These are phyloP conservation scores for Thalpophila matura DNA, from an alignment of 2,888 invertebrate species.

Conservation along the genomic window DNA sequence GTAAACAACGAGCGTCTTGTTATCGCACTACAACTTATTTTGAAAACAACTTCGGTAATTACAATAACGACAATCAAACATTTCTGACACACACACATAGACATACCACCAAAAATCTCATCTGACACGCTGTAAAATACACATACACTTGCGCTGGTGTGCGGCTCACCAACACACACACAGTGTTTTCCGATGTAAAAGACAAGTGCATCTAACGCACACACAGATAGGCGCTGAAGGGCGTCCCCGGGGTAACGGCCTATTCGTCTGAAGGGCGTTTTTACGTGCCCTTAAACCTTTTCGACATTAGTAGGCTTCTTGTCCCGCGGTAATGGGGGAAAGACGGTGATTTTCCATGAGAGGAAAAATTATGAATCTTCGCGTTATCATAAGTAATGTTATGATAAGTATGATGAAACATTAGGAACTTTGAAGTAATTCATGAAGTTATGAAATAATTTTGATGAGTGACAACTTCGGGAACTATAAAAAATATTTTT, in stretches of 20 bases:
- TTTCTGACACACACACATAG: constrained; percentile 39
- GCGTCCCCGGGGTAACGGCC: constrained; percentile 65
- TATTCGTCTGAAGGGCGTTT: constrained; percentile 69
- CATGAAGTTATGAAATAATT: constrained; percentile 14
- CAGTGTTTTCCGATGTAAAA: not conserved
- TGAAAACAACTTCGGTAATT: constrained; percentile 40
- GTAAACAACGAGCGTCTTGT: constrained; percentile 10
- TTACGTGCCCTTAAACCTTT: constrained; percentile 61
- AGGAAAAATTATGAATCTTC: not conserved
- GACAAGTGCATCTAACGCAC: constrained; percentile 55
- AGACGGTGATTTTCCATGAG: not conserved
- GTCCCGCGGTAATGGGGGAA: not conserved
- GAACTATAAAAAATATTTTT: not conserved
- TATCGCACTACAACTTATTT: constrained; percentile 13
- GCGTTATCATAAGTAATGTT: not conserved
- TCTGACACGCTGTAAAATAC: constrained; percentile 21
- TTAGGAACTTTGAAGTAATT: constrained; percentile 1
- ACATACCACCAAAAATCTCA: constrained; percentile 25
- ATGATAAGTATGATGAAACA: not conserved
- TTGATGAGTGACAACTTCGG: constrained; percentile 6
- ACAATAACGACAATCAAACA: constrained; percentile 34
- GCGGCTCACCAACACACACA: constrained; percentile 22
- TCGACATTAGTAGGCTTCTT: constrained; percentile 45
- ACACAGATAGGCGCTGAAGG: constrained; percentile 49
- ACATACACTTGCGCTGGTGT: constrained; percentile 12